Base-by-base conservation (phyloP, 2,888 invertebrate genomes). In the Exocentrus adspersus region DNA sequence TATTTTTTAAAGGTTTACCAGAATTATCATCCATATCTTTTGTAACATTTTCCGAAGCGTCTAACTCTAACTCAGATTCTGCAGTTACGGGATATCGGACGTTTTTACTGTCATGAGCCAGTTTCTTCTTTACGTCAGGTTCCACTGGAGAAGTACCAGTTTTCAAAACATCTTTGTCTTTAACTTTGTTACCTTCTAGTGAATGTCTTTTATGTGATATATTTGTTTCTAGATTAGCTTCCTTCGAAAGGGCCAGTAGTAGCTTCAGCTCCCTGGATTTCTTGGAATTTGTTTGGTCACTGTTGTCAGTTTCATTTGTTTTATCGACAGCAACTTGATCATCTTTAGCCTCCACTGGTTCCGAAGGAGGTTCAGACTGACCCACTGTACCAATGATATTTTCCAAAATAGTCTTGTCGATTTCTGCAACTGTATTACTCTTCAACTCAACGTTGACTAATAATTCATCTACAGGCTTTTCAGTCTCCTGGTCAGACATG, bases 161-260 rank as follows among this genome's bases (percentile, higher is more conserved):
- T n/a, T 37, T 37, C 17, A 20, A 32, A 57, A 19, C 7, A 32
- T 45, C 57, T 10, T 57, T 57, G 21, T 63, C 67, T 54, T 64
- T 67, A 12, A 12, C 10, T 58, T 72, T 73, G 51, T 64, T 60
- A 24, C 51, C 37, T 50, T 83, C 73, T 20, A 84, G 78, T 52
- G 78, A 78, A 73, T 85, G 87, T 68, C 84, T 83, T 57, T 85
- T 81, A 67, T 82, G 83, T 19, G 83, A 80, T 65, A 80, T 81
- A 58, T 87, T 87, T 48, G 85, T 78, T 32, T 83, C 81, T 32
- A 91, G 86, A 76, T 90, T 88, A 0, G 90, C 90, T 75, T 90
- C 89, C 77, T 87, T 89, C 19, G 89, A 88, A 10, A 90, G 86
- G 24, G 88, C 88, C 67, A 90, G 86, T 19, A 91, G 80, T 1